Percentiles rank a stretch among this genome's conserved stretches.
Conservation (phyloP, 2,888 invertebrate species). For the Acronicta aceris region DNA sequence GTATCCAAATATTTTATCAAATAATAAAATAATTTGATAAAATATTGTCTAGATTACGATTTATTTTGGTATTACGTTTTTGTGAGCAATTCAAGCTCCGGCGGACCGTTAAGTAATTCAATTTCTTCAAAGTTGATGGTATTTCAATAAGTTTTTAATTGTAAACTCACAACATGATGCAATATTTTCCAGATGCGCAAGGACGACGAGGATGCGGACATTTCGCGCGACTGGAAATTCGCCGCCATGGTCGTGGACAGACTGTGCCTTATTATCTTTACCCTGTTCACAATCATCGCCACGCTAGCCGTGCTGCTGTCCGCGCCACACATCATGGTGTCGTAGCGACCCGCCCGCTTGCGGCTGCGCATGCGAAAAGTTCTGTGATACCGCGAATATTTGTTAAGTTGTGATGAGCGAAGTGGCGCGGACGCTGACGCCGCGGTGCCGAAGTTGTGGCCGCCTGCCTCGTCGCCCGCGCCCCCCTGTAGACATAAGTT, state of each 20-base stretch:
- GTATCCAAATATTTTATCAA: too few relatives aligned
- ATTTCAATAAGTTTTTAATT: neutral
- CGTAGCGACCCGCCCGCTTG: constrained; percentile 91
- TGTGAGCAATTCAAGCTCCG: too few relatives aligned
- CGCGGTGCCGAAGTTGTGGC: constrained; percentile 81
- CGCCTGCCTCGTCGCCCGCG: constrained; percentile 83
- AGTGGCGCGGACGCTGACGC: constrained; percentile 82
- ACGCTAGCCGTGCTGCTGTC: constrained; percentile 98
- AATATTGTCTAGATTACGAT: too few relatives aligned
- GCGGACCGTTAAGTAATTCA: too few relatives aligned
- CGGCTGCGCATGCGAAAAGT: constrained; percentile 87
- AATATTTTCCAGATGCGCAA: constrained; percentile 93
- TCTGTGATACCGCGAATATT: constrained; percentile 92
- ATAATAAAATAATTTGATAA: too few relatives aligned
- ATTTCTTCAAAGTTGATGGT: too few relatives aligned
- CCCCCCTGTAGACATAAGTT: constrained; percentile 86
- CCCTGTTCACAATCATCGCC: constrained; percentile 99
- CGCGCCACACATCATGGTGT: constrained; percentile 98
- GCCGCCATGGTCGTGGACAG: constrained; percentile 99
- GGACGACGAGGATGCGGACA: constrained; percentile 97
- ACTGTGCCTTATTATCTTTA: constrained; percentile 99
- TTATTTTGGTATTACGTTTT: too few relatives aligned
- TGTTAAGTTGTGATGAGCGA: constrained; percentile 91
- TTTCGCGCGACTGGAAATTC: constrained; percentile 99
- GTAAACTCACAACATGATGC: constrained; percentile 3